Evolutionary conservation across 2,113 vertebrate species (phyloP).

Genomic region (Todiramphus saurophagus): DNA sequence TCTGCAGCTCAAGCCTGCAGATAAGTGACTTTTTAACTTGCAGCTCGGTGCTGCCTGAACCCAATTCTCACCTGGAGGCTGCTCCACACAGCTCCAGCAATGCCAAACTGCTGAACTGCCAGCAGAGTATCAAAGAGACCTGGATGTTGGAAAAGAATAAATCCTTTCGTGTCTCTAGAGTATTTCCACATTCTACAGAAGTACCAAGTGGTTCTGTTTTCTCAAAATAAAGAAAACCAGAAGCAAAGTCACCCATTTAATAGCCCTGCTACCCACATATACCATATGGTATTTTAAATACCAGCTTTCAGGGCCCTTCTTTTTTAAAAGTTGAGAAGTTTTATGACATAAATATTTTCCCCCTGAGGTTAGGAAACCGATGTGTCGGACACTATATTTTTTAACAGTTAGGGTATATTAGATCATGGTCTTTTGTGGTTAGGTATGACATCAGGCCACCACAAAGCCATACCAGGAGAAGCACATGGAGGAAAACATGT

Average conservation of each 20-base stretch:
- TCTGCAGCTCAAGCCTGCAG: not conserved
- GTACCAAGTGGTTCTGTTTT: not conserved
- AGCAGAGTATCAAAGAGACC: not conserved
- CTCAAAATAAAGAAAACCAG: not conserved
- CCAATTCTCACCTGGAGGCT: not conserved
- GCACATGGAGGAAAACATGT: not conserved
- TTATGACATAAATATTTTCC: slow-evolving; percentile 16
- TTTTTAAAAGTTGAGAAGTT: not conserved
- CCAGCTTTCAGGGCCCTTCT: not conserved
- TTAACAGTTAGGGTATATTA: slow-evolving; percentile 44
- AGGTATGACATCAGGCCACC: slow-evolving; percentile 15
- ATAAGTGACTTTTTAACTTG: not conserved
- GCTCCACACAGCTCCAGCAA: not conserved
- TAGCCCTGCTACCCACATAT: not conserved
- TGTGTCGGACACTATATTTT: not conserved
- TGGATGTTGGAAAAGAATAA: not conserved
- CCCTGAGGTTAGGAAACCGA: not conserved
- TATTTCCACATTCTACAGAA: not conserved
- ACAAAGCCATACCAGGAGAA: not conserved
- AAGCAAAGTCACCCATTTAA: not conserved
- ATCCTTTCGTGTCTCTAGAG: not conserved
- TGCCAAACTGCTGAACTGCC: not conserved
- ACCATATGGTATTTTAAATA: not conserved
- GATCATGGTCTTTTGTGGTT: slow-evolving; percentile 38
- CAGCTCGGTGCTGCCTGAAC: not conserved